phyloP scores from a whole-genome alignment of 2,113 vertebrate species.

The Eudorcas thomsonii region DNA sequence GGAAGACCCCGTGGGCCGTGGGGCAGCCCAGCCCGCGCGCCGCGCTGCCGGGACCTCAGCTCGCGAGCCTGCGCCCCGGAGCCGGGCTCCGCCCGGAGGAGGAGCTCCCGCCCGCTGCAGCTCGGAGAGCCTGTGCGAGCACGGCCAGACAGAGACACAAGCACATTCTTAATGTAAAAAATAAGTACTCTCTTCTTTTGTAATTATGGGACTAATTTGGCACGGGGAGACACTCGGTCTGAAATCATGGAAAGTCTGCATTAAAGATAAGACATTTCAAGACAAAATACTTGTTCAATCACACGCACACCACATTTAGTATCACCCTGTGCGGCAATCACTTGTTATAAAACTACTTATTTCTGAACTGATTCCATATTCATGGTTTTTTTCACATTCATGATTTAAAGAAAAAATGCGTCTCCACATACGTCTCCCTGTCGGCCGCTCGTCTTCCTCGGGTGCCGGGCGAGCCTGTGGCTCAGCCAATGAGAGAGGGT shows the following conservation, averaged over 20 bases:
- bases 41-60: neutral
- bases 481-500: neutral
- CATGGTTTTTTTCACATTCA: neutral
- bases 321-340: neutral
- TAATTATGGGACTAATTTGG: neutral
- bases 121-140: neutral
- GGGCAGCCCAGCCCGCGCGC: neutral
- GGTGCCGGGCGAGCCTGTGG: accelerated
- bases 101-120: neutral
- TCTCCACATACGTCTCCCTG: no score
- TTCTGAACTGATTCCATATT: neutral
- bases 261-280: neutral
- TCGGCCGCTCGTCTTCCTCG: neutral
- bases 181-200: neutral
- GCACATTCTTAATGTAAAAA: neutral
- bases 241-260: neutral
- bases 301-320: neutral
- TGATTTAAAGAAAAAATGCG: neutral
- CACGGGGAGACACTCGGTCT: neutral
- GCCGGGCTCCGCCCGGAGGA: neutral
- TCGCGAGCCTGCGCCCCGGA: neutral
- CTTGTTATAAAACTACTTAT: neutral
- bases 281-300: neutral
- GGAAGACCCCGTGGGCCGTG: neutral
- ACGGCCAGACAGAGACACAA: accelerated